Evolutionary conservation across 2,113 vertebrate genomes (phyloP).

Genomic region (Xiphophorus maculatus): DNA sequence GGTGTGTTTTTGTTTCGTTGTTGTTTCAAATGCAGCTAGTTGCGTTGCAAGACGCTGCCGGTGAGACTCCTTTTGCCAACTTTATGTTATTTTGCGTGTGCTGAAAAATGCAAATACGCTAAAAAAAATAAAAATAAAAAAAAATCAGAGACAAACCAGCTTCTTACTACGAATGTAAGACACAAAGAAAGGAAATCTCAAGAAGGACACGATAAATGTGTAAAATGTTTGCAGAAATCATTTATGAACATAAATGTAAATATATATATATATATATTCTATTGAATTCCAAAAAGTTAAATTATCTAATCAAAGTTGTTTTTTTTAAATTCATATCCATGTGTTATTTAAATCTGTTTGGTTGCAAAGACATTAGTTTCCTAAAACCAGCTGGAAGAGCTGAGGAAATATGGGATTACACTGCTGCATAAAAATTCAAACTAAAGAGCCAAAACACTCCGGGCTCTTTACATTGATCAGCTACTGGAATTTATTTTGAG

Average conservation of each 20-base stretch:
- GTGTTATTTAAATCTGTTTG: background rate
- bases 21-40: background rate
- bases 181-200: background rate
- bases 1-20: background rate
- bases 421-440: background rate
- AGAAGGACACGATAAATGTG: background rate
- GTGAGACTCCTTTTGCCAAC: background rate
- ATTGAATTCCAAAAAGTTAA: too few relatives aligned
- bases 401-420: background rate
- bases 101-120: background rate
- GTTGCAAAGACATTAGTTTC: background rate
- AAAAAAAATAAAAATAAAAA: background rate
- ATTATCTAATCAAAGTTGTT: too few relatives aligned
- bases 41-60: background rate
- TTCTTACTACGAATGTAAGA: background rate
- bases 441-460: too few relatives aligned
- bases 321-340: background rate
- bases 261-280: too few relatives aligned
- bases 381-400: background rate
- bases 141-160: background rate
- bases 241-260: too few relatives aligned
- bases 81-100: background rate
- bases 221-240: background rate
- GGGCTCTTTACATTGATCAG: background rate
- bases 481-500: background rate